Evolutionary conservation across 2,888 invertebrate species (phyloP).

Genomic region (Poecilobothrus nobilitatus): DNA sequence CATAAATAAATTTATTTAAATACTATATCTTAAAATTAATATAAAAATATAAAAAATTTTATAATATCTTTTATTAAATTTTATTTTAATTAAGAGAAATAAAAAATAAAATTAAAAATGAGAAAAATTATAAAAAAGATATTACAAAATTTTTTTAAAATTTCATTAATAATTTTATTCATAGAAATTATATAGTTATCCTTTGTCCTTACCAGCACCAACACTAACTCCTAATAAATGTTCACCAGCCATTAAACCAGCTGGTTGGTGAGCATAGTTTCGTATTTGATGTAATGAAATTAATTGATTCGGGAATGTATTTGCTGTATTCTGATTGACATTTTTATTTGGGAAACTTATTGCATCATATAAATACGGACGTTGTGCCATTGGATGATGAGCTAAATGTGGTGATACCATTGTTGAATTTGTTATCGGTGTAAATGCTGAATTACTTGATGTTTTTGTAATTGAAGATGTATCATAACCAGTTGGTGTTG

Average conservation of each 20-base stretch:
- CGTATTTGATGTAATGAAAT: slow-evolving; percentile 94
- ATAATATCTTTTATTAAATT: too few species aligned
- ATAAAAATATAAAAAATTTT: too few species aligned
- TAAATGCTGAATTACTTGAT: slow-evolving; percentile 80
- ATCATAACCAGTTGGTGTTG: slow-evolving; percentile 45
- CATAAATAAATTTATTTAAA: too few species aligned
- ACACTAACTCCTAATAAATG: slow-evolving; percentile 51
- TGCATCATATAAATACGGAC: slow-evolving; percentile 88
- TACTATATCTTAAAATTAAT: too few species aligned
- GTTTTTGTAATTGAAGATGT: slow-evolving; percentile 47
- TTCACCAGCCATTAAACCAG: slow-evolving; percentile 60
- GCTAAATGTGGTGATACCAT: slow-evolving; percentile 70
- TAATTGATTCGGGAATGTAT: slow-evolving; percentile 81
- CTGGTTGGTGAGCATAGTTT: slow-evolving; percentile 89
- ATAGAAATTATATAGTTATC: slow-evolving; percentile 1
- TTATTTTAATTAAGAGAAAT: too few species aligned
- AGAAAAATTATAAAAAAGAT: too few species aligned
- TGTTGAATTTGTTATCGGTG: slow-evolving; percentile 69
- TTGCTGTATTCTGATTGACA: slow-evolving; percentile 55
- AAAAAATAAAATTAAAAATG: too few species aligned
- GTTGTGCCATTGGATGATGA: slow-evolving; percentile 59
- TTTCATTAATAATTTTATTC: not conserved
- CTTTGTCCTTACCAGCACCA: slow-evolving; percentile 33
- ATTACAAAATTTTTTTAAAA: too few species aligned
- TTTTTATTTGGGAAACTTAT: slow-evolving; percentile 76